Percentiles rank a stretch among this genome's conserved stretches.
phyloP scores from a whole-genome alignment of 2,797 vertebrate species.

The Sebastes ruberrimus region DNA sequence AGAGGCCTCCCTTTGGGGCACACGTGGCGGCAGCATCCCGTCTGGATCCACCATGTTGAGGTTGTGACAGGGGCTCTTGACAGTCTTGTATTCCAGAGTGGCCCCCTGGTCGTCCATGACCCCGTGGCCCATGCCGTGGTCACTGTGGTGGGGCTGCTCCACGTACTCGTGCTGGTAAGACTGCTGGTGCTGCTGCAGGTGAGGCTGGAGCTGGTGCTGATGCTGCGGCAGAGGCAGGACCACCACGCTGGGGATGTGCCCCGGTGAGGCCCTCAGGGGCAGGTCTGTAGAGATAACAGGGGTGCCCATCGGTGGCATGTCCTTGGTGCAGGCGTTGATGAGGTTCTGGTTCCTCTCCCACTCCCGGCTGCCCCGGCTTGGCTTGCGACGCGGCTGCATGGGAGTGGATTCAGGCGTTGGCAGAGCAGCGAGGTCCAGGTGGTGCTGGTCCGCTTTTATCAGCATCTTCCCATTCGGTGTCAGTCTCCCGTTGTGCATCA shows the following conservation, averaged over 20 bases:
- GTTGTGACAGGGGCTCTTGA: constrained; percentile 92
- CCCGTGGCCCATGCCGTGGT: constrained; percentile 81
- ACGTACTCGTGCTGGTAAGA: constrained; percentile 96
- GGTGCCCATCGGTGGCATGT: constrained; percentile 90
- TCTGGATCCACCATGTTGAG: constrained; percentile 90
- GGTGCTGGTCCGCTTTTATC: constrained; percentile 97
- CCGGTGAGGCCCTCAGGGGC: constrained; percentile 92
- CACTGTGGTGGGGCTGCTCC: constrained; percentile 93
- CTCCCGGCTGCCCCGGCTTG: constrained; percentile 92
- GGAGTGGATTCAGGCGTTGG: constrained; percentile 98
- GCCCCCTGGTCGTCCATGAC: constrained; percentile 91
- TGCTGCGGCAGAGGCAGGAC: constrained; percentile 90
- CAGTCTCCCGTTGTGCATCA: constrained; percentile 96
- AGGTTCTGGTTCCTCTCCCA: constrained; percentile 99
- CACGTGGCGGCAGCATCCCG: constrained; percentile 90
- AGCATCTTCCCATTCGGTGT: constrained; percentile 90
- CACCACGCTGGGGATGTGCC: constrained; percentile 96
- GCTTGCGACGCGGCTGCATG: constrained; percentile 95
- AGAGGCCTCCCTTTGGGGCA: constrained; percentile 96
- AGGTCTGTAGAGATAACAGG: constrained; percentile 94
- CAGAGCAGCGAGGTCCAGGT: constrained; percentile 92
- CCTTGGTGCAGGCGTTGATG: constrained; percentile 98
- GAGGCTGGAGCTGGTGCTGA: constrained; percentile 84
- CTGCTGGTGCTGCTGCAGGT: constrained; percentile 88
- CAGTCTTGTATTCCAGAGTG: constrained; percentile 95